Conservation (phyloP, 2,113 vertebrate species). For the Eretmochelys imbricata region DNA sequence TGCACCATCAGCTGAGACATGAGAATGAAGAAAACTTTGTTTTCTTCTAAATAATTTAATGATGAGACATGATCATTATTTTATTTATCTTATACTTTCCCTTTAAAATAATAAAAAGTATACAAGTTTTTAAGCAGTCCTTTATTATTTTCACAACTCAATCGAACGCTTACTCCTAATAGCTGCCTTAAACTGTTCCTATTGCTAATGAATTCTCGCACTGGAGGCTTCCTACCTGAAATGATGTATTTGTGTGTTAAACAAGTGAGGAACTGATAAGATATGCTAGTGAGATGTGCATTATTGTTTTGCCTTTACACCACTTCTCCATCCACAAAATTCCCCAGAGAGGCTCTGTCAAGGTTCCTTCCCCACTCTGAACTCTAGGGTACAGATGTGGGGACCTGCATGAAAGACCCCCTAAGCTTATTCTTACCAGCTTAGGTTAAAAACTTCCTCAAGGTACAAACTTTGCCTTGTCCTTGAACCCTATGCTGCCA, state of each 20-base stretch:
- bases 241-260: background rate
- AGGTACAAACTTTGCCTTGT: no score
- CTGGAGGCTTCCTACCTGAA: background rate
- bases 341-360: background rate
- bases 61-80: background rate
- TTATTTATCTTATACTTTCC: background rate
- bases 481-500: no score
- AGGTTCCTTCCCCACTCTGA: no score
- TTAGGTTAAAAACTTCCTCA: no score
- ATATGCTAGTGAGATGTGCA: background rate
- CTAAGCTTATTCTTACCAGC: no score
- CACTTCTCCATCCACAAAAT: background rate
- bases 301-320: background rate
- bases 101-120: background rate
- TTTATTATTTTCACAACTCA: background rate
- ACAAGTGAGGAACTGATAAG: background rate
- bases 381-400: no score
- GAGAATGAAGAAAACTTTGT: background rate
- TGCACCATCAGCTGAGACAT: accelerated
- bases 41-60: background rate
- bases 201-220: background rate
- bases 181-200: background rate
- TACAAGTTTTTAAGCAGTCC: background rate
- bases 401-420: no score
- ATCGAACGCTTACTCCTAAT: background rate